Evolutionary conservation across 2,797 vertebrate species (phyloP).

Genomic region (Falco concolor): DNA sequence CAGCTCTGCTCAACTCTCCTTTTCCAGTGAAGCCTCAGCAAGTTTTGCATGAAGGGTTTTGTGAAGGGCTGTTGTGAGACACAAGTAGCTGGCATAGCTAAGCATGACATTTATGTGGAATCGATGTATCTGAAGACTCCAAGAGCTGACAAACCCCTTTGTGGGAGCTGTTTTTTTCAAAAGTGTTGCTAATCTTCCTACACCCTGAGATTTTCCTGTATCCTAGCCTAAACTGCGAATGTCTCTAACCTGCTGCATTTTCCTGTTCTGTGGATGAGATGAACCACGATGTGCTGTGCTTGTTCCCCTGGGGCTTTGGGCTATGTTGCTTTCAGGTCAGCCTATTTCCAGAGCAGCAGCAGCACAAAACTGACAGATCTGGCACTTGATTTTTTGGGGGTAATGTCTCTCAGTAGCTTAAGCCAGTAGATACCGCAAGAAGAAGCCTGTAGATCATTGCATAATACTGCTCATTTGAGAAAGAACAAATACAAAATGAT

Average conservation of each 20-base stretch:
- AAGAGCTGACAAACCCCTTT: not conserved
- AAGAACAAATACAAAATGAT: not conserved
- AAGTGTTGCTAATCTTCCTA: not conserved
- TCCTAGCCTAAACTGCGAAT: not conserved
- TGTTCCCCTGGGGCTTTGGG: not conserved
- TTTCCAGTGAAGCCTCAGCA: not conserved
- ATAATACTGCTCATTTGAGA: accelerated
- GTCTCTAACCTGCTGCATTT: not conserved
- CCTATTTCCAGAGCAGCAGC: constrained; percentile 11
- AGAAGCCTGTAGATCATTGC: not conserved
- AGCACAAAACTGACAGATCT: not conserved
- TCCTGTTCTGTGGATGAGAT: not conserved
- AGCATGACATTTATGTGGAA: not conserved
- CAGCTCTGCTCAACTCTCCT: not conserved
- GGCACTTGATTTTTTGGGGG: not conserved
- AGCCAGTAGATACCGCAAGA: not conserved
- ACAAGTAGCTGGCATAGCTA: not conserved
- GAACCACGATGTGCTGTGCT: not conserved
- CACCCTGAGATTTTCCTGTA: not conserved
- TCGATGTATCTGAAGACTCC: not conserved
- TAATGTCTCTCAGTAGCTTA: not conserved
- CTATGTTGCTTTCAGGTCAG: not conserved
- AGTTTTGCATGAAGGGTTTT: not conserved
- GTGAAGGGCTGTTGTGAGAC: not conserved
- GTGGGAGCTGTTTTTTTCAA: not conserved